These are phyloP conservation scores for Euglossa dilemma DNA, from an alignment of 1,140 invertebrate genomes.

Conservation along the genomic window DNA sequence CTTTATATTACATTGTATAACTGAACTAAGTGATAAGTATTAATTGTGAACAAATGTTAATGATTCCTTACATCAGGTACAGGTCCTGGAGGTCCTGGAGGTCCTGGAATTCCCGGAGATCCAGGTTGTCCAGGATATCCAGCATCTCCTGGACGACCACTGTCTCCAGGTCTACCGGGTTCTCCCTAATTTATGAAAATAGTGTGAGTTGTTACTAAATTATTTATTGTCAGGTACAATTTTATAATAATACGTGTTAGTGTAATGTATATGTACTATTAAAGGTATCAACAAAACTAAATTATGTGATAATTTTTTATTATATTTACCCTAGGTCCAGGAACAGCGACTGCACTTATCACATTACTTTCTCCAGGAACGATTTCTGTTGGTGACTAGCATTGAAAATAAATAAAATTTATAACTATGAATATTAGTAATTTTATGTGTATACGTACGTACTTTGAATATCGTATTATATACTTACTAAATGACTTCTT, in stretches of 20 bases:
- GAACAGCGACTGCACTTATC: constrained; percentile 60
- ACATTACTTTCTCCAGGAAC: constrained; percentile 67
- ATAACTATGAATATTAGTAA: background rate
- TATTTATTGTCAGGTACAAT: background rate
- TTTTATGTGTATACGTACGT: background rate
- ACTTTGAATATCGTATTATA: background rate
- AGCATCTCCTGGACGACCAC: constrained; percentile 84
- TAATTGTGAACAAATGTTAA: constrained; percentile 8
- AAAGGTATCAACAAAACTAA: background rate
- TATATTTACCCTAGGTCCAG: constrained; percentile 60
- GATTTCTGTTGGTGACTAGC: constrained; percentile 63
- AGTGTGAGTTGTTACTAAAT: background rate
- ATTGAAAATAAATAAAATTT: constrained; percentile 6
- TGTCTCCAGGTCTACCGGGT: constrained; percentile 83
- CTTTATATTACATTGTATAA: no score
- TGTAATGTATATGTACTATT: background rate
- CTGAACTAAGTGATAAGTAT: background rate
- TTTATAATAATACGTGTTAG: background rate
- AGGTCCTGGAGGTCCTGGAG: constrained; percentile 87
- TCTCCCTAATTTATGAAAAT: constrained; percentile 76
- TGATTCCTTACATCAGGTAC: constrained; percentile 87
- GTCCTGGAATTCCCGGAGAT: constrained; percentile 86
- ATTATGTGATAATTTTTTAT: background rate
- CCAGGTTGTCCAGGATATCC: constrained; percentile 86
- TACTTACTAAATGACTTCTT: constrained; percentile 32